These are phyloP conservation scores for Ceratina australensis DNA, from an alignment of 1,140 invertebrate species.

Conservation along the genomic window DNA sequence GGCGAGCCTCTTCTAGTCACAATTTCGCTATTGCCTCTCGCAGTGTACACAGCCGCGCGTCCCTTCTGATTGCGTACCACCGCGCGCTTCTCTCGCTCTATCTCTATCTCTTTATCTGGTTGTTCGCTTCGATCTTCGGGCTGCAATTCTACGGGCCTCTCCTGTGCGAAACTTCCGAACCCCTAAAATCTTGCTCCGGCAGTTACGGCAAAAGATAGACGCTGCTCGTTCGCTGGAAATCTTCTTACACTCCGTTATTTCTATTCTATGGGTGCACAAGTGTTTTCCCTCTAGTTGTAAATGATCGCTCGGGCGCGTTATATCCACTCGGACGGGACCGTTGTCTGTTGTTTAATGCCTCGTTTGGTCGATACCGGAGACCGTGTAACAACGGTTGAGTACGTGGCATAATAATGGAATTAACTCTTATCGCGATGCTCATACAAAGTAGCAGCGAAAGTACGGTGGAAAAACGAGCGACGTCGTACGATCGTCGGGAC, in stretches of 20 bases:
- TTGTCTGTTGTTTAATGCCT: no score
- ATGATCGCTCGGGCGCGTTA: no score
- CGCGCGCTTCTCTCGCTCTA: constrained; percentile 16
- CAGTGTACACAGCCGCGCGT: constrained; percentile 3
- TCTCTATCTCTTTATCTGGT: background rate
- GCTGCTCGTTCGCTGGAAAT: no score
- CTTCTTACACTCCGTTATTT: no score
- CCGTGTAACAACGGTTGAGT: no score
- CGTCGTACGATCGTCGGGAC: background rate
- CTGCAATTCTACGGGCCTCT: background rate
- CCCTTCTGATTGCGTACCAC: constrained; percentile 26
- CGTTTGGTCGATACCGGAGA: no score
- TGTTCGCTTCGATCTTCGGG: constrained; percentile 33
- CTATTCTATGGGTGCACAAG: no score
- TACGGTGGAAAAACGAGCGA: background rate
- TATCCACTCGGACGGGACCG: no score
- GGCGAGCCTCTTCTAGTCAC: constrained; percentile 2
- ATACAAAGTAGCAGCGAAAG: background rate
- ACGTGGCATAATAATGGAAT: background rate
- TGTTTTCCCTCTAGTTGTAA: no score
- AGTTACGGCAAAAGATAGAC: no score
- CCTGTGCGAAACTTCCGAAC: background rate
- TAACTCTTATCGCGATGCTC: background rate
- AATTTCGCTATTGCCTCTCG: constrained; percentile 52
- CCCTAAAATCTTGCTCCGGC: background rate